Conservation (phyloP, 2,888 invertebrate genomes). For the Meganola albula region DNA sequence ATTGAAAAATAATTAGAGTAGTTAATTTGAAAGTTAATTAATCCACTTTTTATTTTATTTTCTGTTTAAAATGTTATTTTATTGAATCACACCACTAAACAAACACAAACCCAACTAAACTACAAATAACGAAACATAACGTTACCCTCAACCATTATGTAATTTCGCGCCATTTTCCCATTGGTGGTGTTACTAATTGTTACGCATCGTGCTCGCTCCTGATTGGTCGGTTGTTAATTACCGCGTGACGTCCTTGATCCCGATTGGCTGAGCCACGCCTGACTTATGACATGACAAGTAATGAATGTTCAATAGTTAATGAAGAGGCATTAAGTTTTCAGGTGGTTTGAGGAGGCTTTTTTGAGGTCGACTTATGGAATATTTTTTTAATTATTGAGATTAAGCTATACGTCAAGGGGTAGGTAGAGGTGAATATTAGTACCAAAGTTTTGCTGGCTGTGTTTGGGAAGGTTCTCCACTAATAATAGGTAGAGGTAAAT, state of each 20-base stretch:
- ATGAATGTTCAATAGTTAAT: slow-evolving; percentile 59
- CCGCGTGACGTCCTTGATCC: slow-evolving; percentile 32
- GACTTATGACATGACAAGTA: slow-evolving; percentile 51
- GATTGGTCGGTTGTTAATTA: slow-evolving; percentile 49
- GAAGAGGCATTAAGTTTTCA: slow-evolving; percentile 54
- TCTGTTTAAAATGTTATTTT: neutral
- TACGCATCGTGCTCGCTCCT: slow-evolving; percentile 34
- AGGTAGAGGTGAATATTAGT: no score
- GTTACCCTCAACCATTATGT: slow-evolving; percentile 29
- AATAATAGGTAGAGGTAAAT: no score
- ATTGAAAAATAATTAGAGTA: no score
- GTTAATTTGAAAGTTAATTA: no score
- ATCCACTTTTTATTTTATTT: no score
- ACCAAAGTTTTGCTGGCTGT: no score
- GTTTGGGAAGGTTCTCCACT: no score
- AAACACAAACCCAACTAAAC: slow-evolving; percentile 27
- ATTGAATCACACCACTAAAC: slow-evolving; percentile 11
- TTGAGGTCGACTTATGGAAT: slow-evolving; percentile 10
- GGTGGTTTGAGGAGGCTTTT: slow-evolving; percentile 26
- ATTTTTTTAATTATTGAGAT: no score
- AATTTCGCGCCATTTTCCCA: slow-evolving; percentile 30
- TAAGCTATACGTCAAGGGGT: no score
- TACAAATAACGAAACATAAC: slow-evolving; percentile 30
- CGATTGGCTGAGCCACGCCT: slow-evolving; percentile 60
- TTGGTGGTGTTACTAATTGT: slow-evolving; percentile 46